Base-by-base conservation (phyloP, 1,140 invertebrate genomes). In the Ips nitidus region DNA sequence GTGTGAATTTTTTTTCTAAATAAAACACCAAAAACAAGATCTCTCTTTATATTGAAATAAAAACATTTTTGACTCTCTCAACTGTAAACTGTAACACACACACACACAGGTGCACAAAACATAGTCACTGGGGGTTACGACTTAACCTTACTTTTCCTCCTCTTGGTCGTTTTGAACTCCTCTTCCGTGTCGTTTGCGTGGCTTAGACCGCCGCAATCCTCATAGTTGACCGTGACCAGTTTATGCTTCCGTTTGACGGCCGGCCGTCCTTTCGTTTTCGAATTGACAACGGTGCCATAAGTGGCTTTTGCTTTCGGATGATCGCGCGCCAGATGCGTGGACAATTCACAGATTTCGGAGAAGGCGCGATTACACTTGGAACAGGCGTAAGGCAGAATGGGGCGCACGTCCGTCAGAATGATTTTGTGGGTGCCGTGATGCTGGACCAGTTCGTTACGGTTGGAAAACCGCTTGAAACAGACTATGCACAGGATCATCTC, bases 331-430 rank as follows among this genome's bases (percentile, higher is more conserved):
- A 76, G 60, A 70, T 77, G 76, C 38, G 42, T 47, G 4, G 70
- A 72, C 2, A 77, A 58, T 50, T 77, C 75, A 43, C 63, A 60
- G 5, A 72, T 76, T 61, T 72, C 60, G 2, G 69, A 56, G 69
- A 77, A 77, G 0, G 73, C 70, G 53, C 70, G 67, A 60, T 75
- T 71, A 58, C 76, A 77, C 55, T 73, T 75, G 39, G 70, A 75
- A 65, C 76, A 77, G 7, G 75, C 76, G 55, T 73, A 76, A n/a
- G 74, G 75, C 22, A 72, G 40, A 1, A 73, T 42, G 37, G 52
- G 4, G 22, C 38, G n/a, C 1, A 41, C 8, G n/a, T 59, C 41
- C 4, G 53, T 68, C 0, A 75, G 43, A n/a, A 75, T 45, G 37
- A 73, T 69, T 6, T 56, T 66, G 58, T 76, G 75, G 6, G 55